Percentiles rank a stretch among this genome's conserved stretches.
phyloP scores from a whole-genome alignment of 2,113 vertebrate genomes.

The Anhinga rufa region DNA sequence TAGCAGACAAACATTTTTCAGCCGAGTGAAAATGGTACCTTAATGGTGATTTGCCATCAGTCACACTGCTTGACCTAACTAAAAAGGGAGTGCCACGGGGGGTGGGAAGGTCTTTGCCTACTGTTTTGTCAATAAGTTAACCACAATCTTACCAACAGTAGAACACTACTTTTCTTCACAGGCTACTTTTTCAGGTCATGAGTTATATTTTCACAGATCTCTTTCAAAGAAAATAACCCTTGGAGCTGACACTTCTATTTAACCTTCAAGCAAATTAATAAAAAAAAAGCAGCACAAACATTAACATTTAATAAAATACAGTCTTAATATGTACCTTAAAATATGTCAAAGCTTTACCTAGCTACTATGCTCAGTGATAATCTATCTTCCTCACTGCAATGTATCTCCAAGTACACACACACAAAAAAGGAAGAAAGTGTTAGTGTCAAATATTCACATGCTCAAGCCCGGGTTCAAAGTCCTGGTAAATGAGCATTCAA shows the following conservation, averaged over 20 bases:
- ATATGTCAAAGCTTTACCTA: background rate
- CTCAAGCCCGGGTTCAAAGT: background rate
- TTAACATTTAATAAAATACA: background rate
- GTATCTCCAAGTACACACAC: background rate
- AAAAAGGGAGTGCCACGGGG: background rate
- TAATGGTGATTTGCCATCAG: background rate
- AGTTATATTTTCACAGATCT: background rate
- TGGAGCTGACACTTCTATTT: background rate
- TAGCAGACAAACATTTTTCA: background rate
- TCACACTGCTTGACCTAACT: background rate
- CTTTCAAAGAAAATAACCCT: background rate
- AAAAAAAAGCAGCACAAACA: background rate
- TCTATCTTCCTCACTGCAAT: background rate
- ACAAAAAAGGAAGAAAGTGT: background rate
- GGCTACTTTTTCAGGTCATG: background rate
- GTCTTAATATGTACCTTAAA: background rate
- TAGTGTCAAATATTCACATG: background rate
- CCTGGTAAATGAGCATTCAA: background rate
- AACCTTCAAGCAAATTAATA: background rate
- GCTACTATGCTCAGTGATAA: background rate
- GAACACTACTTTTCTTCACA: background rate
- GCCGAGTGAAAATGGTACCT: background rate
- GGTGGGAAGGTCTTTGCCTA: background rate
- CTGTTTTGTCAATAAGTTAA: background rate
- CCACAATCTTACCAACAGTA: background rate